Evolutionary conservation across 2,113 vertebrate genomes (phyloP).

Genomic region (Rafetus swinhoei): DNA sequence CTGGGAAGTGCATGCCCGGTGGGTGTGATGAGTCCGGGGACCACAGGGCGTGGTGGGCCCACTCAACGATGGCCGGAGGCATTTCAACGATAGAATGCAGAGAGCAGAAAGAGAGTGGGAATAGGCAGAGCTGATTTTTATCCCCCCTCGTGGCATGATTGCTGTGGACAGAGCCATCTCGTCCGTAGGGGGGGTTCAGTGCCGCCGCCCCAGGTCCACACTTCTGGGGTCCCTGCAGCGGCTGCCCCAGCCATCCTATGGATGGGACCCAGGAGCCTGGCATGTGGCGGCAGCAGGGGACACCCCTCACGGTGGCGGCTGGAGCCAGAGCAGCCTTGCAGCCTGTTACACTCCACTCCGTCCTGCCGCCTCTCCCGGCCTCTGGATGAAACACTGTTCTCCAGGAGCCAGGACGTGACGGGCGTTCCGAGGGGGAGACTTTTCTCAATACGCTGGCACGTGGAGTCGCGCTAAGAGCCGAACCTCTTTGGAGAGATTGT

Average conservation of each 20-base stretch:
- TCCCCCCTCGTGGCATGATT: not conserved
- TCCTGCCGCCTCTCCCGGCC: no score
- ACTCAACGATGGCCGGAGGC: not conserved
- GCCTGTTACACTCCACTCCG: no score
- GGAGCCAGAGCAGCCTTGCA: no score
- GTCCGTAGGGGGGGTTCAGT: no score
- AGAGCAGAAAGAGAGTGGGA: not conserved
- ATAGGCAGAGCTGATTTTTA: not conserved
- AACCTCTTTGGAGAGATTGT: accelerated
- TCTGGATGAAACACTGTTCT: accelerated
- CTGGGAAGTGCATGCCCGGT: not conserved
- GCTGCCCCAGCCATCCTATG: no score
- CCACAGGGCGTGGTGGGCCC: not conserved
- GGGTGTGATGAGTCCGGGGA: not conserved
- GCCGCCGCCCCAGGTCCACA: no score
- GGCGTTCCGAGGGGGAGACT: accelerated
- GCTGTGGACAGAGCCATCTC: no score
- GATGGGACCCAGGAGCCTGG: no score
- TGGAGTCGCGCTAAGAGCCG: accelerated
- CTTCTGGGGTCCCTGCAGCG: no score
- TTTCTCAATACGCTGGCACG: no score
- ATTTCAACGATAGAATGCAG: not conserved
- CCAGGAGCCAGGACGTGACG: accelerated
- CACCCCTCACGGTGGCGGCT: no score
- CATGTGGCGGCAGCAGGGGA: no score